These are phyloP conservation scores for Isaurus tuberculatus DNA, from an alignment of 92 coral and sea anemone genomes.

Conservation along the genomic window DNA sequence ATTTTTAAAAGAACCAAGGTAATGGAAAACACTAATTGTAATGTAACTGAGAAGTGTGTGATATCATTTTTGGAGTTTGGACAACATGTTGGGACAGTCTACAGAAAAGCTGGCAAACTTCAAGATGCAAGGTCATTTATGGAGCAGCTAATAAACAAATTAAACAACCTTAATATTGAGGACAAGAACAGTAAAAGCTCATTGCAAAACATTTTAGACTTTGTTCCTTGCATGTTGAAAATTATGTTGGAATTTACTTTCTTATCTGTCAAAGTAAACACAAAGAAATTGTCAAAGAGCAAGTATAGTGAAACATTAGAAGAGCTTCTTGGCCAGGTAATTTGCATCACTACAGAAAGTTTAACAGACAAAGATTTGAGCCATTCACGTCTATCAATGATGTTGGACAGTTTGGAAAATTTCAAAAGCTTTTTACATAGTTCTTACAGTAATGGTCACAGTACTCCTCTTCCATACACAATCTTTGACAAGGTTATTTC, in stretches of 20 bases:
- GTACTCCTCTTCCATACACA: not conserved
- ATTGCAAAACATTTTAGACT: constrained; percentile 38
- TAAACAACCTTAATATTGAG: constrained; percentile 21
- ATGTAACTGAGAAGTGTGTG: constrained; percentile 25
- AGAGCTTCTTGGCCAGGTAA: constrained; percentile 50
- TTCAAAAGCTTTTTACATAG: constrained; percentile 18
- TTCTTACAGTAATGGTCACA: constrained; percentile 13
- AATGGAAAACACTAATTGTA: not conserved
- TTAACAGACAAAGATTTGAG: constrained; percentile 22
- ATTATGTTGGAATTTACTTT: constrained; percentile 33
- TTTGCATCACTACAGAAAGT: not conserved
- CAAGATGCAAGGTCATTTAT: constrained; percentile 55
- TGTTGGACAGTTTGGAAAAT: constrained; percentile 33
- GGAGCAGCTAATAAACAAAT: constrained; percentile 58
- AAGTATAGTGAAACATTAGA: constrained; percentile 31
- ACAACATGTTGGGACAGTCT: constrained; percentile 70
- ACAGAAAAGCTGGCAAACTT: constrained; percentile 53
- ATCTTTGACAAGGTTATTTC: not conserved
- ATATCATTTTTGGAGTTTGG: constrained; percentile 70
- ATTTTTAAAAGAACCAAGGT: constrained; percentile 30
- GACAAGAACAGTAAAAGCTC: constrained; percentile 41
- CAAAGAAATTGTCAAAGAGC: constrained; percentile 4
- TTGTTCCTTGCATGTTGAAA: constrained; percentile 49
- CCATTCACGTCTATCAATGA: constrained; percentile 11
- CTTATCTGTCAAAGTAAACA: not conserved